Evolutionary conservation across 2,113 vertebrate genomes (phyloP).

Genomic region (Pipra filicauda): DNA sequence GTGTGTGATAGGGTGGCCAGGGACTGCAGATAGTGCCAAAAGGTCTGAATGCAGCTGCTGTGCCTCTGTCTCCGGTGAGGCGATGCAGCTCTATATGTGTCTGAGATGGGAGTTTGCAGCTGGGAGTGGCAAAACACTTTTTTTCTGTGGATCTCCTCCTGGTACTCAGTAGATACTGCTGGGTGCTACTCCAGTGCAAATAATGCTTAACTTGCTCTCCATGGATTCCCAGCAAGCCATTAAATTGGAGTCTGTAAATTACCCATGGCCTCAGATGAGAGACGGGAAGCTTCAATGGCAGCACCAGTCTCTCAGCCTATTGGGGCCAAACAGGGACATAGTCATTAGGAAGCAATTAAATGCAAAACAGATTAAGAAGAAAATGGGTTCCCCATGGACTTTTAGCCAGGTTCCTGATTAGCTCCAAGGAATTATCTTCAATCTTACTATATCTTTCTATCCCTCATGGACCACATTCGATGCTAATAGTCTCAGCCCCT

Average conservation of each 20-base stretch:
- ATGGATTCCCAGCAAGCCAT: not conserved
- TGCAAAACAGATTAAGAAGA: slow-evolving; percentile 43
- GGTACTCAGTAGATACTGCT: not conserved
- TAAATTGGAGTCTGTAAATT: not conserved
- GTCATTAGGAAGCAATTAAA: slow-evolving; percentile 56
- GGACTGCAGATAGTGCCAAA: not conserved
- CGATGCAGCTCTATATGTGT: not conserved
- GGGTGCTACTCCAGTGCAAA: not conserved
- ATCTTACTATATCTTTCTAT: slow-evolving; percentile 16
- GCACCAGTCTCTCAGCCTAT: not conserved
- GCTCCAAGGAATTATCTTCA: slow-evolving; percentile 27
- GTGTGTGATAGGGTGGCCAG: not conserved
- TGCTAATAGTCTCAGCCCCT: slow-evolving; percentile 14
- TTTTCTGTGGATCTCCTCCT: not conserved
- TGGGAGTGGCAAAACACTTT: not conserved
- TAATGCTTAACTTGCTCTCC: not conserved
- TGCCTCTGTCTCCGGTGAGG: not conserved
- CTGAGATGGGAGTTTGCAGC: not conserved
- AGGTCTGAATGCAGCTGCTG: not conserved
- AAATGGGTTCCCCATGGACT: not conserved
- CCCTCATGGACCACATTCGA: not conserved
- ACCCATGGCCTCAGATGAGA: not conserved
- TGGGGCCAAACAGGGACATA: not conserved
- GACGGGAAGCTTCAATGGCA: not conserved
- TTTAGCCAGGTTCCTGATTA: slow-evolving; percentile 38